These are phyloP conservation scores for Chironomus tentans DNA, from an alignment of 2,888 invertebrate species.

Conservation along the genomic window DNA sequence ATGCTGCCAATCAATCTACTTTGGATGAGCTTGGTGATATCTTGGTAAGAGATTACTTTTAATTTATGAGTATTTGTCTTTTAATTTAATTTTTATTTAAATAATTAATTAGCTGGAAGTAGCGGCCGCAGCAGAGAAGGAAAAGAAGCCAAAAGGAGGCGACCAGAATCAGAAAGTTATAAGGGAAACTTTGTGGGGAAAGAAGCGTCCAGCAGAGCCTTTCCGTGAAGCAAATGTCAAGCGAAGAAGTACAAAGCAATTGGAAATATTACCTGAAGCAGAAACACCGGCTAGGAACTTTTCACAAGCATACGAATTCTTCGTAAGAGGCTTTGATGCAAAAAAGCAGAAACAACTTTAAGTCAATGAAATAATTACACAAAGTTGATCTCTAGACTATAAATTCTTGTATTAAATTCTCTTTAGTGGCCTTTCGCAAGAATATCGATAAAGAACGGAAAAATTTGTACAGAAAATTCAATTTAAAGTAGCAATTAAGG, in stretches of 20 bases:
- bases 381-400: background rate
- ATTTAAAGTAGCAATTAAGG: no score
- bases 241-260: background rate
- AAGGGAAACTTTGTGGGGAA: constrained; percentile 5
- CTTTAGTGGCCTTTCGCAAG: background rate
- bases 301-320: constrained; percentile 19
- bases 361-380: background rate
- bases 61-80: no score
- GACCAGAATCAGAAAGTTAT: background rate
- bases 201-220: background rate
- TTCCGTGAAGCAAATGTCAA: background rate
- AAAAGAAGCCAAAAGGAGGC: constrained; percentile 3
- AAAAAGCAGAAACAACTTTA: constrained; percentile 10
- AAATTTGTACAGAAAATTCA: background rate
- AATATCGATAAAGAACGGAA: background rate
- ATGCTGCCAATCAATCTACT: constrained; percentile 20
- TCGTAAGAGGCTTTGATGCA: constrained; percentile 19
- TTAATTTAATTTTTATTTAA: background rate
- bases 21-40: constrained; percentile 20
- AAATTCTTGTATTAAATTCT: background rate
- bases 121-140: constrained; percentile 20
- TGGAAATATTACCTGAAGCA: background rate
- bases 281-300: constrained; percentile 2
- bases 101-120: constrained; percentile 3
- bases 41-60: background rate